Conservation (phyloP, 1,140 invertebrate species). For the Phocides pigmalion region DNA sequence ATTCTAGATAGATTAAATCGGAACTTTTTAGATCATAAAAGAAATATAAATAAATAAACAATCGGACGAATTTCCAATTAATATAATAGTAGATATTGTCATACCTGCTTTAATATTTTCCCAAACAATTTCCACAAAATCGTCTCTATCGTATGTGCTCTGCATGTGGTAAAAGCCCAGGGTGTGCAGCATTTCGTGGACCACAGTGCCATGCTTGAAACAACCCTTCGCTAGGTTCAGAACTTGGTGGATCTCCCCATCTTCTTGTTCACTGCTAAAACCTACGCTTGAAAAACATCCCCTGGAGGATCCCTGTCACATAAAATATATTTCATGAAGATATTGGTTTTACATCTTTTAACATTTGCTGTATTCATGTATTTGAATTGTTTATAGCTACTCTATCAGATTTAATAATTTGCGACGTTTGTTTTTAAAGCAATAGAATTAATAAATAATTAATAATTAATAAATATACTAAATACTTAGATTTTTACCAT, state of each 20-base stretch:
- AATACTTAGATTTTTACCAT: too few relatives aligned
- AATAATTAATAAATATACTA: too few relatives aligned
- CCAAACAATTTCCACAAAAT: slow-evolving; percentile 87
- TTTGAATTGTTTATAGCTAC: too few relatives aligned
- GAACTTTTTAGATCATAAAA: too few relatives aligned
- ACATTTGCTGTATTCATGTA: too few relatives aligned
- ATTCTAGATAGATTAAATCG: too few relatives aligned
- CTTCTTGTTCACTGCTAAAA: slow-evolving; percentile 55
- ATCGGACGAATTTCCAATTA: too few relatives aligned
- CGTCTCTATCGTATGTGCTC: slow-evolving; percentile 87
- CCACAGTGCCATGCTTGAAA: slow-evolving; percentile 83
- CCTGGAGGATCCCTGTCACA: slow-evolving; percentile 64
- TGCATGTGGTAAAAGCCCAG: slow-evolving; percentile 90
- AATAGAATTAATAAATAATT: too few relatives aligned
- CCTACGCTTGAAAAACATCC: slow-evolving; percentile 84
- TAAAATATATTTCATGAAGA: slow-evolving; percentile 3
- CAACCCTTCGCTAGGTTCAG: slow-evolving; percentile 81
- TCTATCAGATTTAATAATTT: too few relatives aligned
- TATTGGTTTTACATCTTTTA: too few relatives aligned
- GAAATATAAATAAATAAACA: too few relatives aligned
- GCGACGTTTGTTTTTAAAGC: too few relatives aligned
- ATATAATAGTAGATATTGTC: not conserved
- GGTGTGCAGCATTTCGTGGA: slow-evolving; percentile 89
- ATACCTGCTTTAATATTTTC: slow-evolving; percentile 86
- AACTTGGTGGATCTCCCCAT: slow-evolving; percentile 62